Evolutionary conservation across 1,140 invertebrate genomes (phyloP), one percentile per base, ranked within the genome.

Genomic region (Pseudomyrmex pallidus): DNA sequence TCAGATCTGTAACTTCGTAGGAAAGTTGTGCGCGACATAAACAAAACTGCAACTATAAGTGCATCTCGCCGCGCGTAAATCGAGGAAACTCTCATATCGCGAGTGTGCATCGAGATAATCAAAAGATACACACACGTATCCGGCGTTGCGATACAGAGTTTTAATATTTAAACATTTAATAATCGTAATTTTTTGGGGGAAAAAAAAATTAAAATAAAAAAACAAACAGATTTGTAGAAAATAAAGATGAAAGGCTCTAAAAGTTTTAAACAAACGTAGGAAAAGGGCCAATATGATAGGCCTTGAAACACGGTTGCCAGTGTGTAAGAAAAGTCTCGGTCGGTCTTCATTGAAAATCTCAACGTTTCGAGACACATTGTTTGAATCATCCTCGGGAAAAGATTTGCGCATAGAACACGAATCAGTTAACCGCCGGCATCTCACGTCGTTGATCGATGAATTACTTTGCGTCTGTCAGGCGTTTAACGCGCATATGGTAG

Each of bases 401-500:
- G 52, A 56, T 72, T 70, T 0, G 20, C 20, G 15, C n/a, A 8
- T 35, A 22, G 25, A 35, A 35, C 35, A 35, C 17, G 5, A 59
- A 46, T 25, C 12, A 72, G 15, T 46, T 44, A 73, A 59, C 52
- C 20, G 20, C 50, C 57, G n/a, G 22, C 17, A 35, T 63, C n/a
- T 63, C 12, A 17, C 68, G 12, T 59, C 10, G 35, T 44, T 17
- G 61, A 76, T 76, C 61, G 74, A 76, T 64, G 22, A 76, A 76
- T 64, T 76, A 64, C 48, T 44, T 76, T 54, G 48, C 61, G 35
- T 63, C 59, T 9, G 17, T 48, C 48, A 35, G 44, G 52, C 46
- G 52, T 76, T 61, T 61, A 44, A 5, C 35, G 52, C 74, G 64
- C 66, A 44, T 48, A n/a, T 70, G 7, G 44, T 25, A 70, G 54